Base-by-base conservation (phyloP, 2,888 invertebrate genomes). In the Nomada ferruginata region DNA sequence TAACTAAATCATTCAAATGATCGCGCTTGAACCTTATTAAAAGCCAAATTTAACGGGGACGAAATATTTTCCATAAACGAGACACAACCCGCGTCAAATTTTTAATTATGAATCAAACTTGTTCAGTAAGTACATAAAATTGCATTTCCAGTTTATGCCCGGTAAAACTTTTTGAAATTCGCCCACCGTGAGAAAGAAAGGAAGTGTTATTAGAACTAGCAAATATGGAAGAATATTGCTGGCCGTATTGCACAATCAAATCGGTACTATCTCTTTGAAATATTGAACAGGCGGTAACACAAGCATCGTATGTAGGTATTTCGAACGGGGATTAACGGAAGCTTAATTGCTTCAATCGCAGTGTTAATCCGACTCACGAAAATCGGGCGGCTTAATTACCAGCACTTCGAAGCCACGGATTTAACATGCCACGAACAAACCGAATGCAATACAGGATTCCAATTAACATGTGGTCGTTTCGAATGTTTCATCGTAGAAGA, bases 371-470 rank as follows among this genome's bases (percentile, higher is more conserved):
- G 64, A 77, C 55, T 63, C 61, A 53, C 77, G 77, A 83, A 83
- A 83, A 77, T 83, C 82, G 74, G 52, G 26, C 52, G 55, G 77
- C 59, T 83, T 83, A 82, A 83, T 83, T 77, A 64, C 77, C 59
- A 55, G 13, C 47, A 50, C 55, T 55, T 60, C 66, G 44, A 61
- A 60, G 61, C 61, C 80, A 50, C 20, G 73, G 55, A 5, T 20
- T 80, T 50, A 80, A 63, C 70, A 26, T 42, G 50, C 69, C 55
- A 42, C 70, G 50, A 70, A 55, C 64, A 36, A 53, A 72, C 47
- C 61, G 20, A 47, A 52, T 10, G 59, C 57, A 60, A 64, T 63
- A 60, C 71, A 11, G 44, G 13, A 44, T 52, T 15, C 76, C 59
- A 80, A 82, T 79, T 82, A 82, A 72, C 76, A 63, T n/a, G 23